Evolutionary conservation across 2,888 invertebrate genomes (phyloP).

Genomic region (Lycia hirtaria): DNA sequence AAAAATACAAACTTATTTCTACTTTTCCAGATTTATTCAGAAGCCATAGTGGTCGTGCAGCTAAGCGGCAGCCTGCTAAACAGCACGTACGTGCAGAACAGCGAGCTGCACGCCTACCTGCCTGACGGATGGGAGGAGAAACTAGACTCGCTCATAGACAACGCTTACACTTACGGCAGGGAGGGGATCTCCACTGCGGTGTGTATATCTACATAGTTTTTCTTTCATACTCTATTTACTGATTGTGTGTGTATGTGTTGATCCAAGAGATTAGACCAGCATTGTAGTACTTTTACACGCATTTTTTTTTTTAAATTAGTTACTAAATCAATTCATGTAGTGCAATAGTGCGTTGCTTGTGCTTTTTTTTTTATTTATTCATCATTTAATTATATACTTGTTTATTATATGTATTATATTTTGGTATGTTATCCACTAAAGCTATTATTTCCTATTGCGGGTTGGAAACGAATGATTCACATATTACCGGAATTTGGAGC

Average conservation of each 20-base stretch:
- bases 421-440: too few species aligned
- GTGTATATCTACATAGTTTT: slow-evolving; percentile 47
- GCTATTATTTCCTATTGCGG: too few species aligned
- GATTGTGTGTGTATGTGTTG: neutral
- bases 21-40: slow-evolving; percentile 93
- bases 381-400: too few species aligned
- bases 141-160: slow-evolving; percentile 95
- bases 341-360: too few species aligned
- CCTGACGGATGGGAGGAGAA: slow-evolving; percentile 94
- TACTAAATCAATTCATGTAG: too few species aligned
- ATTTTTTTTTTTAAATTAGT: neutral
- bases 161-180: slow-evolving; percentile 96
- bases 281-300: too few species aligned
- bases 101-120: slow-evolving; percentile 92
- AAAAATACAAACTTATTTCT: too few species aligned
- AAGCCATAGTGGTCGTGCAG: slow-evolving; percentile 96
- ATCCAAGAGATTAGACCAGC: neutral
- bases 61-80: slow-evolving; percentile 95
- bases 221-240: neutral
- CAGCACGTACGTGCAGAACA: slow-evolving; percentile 94
- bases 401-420: too few species aligned
- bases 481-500: too few species aligned
- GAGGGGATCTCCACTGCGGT: slow-evolving; percentile 95
- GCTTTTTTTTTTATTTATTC: too few species aligned
- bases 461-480: too few species aligned